Base-by-base conservation (phyloP, 2,888 invertebrate species). In the Lamellibrachia columna region DNA sequence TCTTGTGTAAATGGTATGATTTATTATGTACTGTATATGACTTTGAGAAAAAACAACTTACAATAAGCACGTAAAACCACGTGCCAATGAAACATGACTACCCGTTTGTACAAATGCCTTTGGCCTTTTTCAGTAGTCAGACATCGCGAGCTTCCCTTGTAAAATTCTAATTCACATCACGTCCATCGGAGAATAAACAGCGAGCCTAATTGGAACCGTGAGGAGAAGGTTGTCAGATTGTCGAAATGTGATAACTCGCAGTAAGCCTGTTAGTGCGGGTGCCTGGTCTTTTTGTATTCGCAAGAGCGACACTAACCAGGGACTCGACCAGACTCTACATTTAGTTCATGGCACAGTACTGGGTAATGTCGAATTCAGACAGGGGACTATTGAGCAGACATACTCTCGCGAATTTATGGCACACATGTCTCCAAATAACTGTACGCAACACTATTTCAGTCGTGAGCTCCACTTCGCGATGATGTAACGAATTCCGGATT, bases 131-230 rank as follows among this genome's bases (percentile, higher is more conserved):
- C 60, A 75, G 60, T 75, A 75, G n/a, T 75, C 75, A 75, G 75
- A 75, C 75, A 15, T 75, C 15, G 75, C 75, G 75, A 22, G 75
- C 6, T 15, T 22, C 75, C 75, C 75, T 15, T 75, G 75, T 75
- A 75, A 75, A 75, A 22, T 22, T 75, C 15, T 15, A 75, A 75
- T 75, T 75, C 75, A 75, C 75, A 75, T 75, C 75, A 75, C 75
- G 75, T 75, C 75, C 75, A 75, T 15, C 75, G 22, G 75, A 75
- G 75, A 75, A 75, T 75, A 75, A 75, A 75, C 75, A 75, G 15
- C 75, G 75, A 75, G 75, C 75, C 75, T 75, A 75, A 75, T 75
- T 75, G 75, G 75, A 75, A 22, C 75, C 75, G 75, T 75, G 22
- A 75, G 75, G 22, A 4, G 75, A 75, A 15, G 75, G 15, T 15